phyloP scores from a whole-genome alignment of 2,888 invertebrate species.

The Mythimna loreyi region DNA sequence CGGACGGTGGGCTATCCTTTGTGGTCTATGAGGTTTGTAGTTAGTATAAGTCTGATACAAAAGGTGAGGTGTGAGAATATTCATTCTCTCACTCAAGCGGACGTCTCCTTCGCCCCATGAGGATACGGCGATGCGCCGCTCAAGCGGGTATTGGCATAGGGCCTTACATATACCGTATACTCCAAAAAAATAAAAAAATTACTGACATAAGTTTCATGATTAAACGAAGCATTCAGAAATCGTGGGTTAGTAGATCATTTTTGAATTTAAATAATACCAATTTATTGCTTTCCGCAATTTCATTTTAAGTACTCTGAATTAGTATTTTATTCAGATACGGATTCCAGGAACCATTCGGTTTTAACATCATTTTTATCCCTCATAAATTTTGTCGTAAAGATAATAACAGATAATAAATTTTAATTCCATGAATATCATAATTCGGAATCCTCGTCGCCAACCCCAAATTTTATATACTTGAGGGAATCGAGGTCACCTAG shows the following conservation, averaged over 20 bases:
- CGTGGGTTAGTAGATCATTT: constrained; percentile 20
- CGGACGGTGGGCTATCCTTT: no score
- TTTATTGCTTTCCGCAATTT: constrained; percentile 12
- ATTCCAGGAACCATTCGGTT: constrained; percentile 30
- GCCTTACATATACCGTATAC: no score
- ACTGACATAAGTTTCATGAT: neutral
- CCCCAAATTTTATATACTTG: constrained; percentile 57
- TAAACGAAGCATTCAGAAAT: neutral
- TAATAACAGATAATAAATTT: constrained; percentile 60
- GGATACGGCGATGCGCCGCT: no score
- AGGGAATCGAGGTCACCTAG: constrained; percentile 72
- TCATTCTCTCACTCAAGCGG: no score
- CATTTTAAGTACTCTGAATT: constrained; percentile 33
- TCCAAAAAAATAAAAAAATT: neutral
- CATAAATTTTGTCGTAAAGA: constrained; percentile 57
- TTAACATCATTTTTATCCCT: constrained; percentile 47
- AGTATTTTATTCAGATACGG: constrained; percentile 29
- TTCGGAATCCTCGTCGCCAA: constrained; percentile 45
- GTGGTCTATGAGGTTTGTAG: no score
- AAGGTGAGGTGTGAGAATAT: no score
- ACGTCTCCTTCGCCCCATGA: no score
- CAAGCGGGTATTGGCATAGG: no score
- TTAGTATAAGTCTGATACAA: no score
- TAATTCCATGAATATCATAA: constrained; percentile 54
- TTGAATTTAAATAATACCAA: constrained; percentile 15